These are phyloP conservation scores for Oncorhynchus tshawytscha DNA, from an alignment of 2,113 vertebrate species.

Conservation along the genomic window DNA sequence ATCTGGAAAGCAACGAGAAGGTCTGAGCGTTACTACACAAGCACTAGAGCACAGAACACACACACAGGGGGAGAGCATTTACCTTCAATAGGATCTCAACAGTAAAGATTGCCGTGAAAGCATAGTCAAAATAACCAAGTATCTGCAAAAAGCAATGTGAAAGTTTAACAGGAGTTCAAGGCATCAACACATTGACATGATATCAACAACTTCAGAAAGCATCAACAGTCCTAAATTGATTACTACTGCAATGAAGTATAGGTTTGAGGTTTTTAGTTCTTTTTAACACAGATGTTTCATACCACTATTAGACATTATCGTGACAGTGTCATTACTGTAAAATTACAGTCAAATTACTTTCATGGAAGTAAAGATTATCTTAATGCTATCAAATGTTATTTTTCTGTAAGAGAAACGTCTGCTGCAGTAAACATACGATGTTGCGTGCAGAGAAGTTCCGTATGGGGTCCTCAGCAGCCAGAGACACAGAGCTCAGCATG, in stretches of 20 bases:
- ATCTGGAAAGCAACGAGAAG: constrained; percentile 89
- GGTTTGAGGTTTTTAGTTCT: too few species aligned
- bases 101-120: constrained; percentile 99
- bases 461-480: constrained; percentile 96
- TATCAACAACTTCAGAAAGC: background rate
- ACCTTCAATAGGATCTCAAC: constrained; percentile 99
- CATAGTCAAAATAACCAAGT: constrained; percentile 99
- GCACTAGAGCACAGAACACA: constrained; percentile 32
- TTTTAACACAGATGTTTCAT: background rate
- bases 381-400: too few species aligned
- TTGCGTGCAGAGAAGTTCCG: constrained; percentile 94
- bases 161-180: constrained; percentile 43
- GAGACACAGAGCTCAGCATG: constrained; percentile 97
- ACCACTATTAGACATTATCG: too few species aligned
- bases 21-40: constrained; percentile 75
- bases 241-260: background rate
- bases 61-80: constrained; percentile 74
- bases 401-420: too few species aligned
- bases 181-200: background rate
- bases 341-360: too few species aligned
- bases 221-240: background rate
- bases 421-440: constrained; percentile 78
- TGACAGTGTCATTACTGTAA: too few species aligned
- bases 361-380: too few species aligned
- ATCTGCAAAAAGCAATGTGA: constrained; percentile 91